A percentile compares a stretch with the other conserved stretches of the same genome.
phyloP scores from a whole-genome alignment of 2,797 vertebrate genomes.

The Alcedo atthis region DNA sequence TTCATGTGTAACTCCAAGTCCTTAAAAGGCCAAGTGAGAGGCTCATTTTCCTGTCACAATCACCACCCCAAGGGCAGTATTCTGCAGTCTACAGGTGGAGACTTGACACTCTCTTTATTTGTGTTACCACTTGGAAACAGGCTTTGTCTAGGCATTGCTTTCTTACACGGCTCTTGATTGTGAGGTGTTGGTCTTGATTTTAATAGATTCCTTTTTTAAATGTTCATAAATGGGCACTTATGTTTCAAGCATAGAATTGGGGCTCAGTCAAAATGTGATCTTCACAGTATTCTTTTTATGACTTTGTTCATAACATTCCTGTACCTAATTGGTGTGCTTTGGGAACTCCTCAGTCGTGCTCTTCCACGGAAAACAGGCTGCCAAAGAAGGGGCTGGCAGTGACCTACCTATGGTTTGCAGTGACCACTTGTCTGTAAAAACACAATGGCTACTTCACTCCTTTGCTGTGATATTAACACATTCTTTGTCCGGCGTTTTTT shows the following conservation, averaged over 20 bases:
- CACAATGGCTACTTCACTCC: neutral
- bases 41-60: accelerated
- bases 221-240: neutral
- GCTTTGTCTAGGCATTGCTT: neutral
- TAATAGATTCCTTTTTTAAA: neutral
- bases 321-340: neutral
- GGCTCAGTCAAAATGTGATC: neutral
- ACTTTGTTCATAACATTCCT: neutral
- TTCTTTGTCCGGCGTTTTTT: too few relatives aligned
- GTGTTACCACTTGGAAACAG: neutral
- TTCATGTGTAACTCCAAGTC: neutral
- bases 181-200: neutral
- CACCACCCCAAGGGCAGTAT: accelerated
- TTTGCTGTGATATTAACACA: too few relatives aligned
- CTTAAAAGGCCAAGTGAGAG: neutral
- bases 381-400: neutral
- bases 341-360: neutral
- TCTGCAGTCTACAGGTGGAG: neutral
- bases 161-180: neutral
- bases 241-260: neutral
- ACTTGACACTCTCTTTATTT: neutral
- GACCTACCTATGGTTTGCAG: neutral
- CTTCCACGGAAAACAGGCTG: neutral
- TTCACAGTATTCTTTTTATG: neutral
- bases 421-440: neutral